phyloP scores from a whole-genome alignment of 2,113 vertebrate species.

The Labrus mixtus region DNA sequence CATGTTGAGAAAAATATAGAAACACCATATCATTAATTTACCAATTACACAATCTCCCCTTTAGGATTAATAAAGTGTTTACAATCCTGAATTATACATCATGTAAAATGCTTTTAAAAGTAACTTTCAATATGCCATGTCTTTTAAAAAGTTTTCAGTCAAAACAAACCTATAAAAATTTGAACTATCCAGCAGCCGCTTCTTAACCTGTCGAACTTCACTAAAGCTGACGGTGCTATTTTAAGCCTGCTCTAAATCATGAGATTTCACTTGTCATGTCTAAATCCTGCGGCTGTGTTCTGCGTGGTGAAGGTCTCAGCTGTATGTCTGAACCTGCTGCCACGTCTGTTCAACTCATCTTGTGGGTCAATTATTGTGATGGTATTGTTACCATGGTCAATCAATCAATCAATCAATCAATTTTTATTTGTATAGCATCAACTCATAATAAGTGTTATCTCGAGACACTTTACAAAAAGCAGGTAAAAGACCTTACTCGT shows the following conservation, averaged over 20 bases:
- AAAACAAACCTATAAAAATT: slow-evolving; percentile 9
- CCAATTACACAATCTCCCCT: too few relatives aligned
- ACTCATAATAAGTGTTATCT: too few relatives aligned
- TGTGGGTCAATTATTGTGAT: background rate
- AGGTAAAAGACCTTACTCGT: too few relatives aligned
- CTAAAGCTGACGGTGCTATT: slow-evolving; percentile 42
- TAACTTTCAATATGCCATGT: background rate
- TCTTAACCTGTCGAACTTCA: slow-evolving; percentile 54
- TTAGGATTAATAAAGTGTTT: too few relatives aligned
- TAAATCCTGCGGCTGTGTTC: slow-evolving; percentile 41
- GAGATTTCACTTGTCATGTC: slow-evolving; percentile 60
- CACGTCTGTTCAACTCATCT: slow-evolving; percentile 7
- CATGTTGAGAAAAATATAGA: background rate
- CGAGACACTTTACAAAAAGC: too few relatives aligned
- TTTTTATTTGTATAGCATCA: too few relatives aligned
- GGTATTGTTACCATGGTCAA: too few relatives aligned
- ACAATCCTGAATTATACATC: too few relatives aligned
- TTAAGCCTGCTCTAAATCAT: slow-evolving; percentile 58
- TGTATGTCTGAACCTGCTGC: slow-evolving; percentile 41
- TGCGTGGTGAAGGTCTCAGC: slow-evolving; percentile 42
- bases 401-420: too few relatives aligned
- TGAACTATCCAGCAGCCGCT: background rate
- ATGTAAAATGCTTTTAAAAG: background rate
- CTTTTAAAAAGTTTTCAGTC: slow-evolving; percentile 10
- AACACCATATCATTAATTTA: too few relatives aligned